These are phyloP conservation scores for Sebastes steindachneri DNA, from an alignment of 2,797 vertebrate species.

Conservation along the genomic window DNA sequence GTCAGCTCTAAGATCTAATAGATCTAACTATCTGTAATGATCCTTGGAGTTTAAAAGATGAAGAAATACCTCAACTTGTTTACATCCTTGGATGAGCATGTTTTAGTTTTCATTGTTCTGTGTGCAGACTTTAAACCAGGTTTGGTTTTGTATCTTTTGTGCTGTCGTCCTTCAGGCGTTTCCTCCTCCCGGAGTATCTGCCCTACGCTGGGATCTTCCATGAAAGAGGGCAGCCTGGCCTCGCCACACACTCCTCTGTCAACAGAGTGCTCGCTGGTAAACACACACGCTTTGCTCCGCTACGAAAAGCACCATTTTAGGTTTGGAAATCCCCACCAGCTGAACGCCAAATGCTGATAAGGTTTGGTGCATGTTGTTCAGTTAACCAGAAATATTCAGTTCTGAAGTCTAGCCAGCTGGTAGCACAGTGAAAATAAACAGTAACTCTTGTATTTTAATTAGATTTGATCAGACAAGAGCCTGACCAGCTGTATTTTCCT, in stretches of 20 bases:
- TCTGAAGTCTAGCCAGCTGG: neutral
- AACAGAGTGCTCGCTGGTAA: slow-evolving; percentile 97
- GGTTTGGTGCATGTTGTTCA: neutral
- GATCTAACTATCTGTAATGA: neutral
- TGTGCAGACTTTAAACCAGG: neutral
- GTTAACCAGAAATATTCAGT: neutral
- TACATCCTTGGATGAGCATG: neutral
- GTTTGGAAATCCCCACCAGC: neutral
- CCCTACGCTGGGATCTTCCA: slow-evolving; percentile 99
- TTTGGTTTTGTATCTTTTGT: neutral
- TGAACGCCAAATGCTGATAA: neutral
- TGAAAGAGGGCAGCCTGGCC: slow-evolving; percentile 94
- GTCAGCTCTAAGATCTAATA: slow-evolving; percentile 20
- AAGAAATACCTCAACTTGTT: neutral
- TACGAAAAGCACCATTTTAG: no score
- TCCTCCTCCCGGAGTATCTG: slow-evolving; percentile 97
- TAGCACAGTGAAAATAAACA: neutral
- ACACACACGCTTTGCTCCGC: neutral
- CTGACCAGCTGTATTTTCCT: neutral
- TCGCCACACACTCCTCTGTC: slow-evolving; percentile 98
- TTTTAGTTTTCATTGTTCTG: no score
- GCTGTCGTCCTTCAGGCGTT: slow-evolving; percentile 84
- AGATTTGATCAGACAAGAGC: neutral
- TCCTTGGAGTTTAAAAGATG: neutral
- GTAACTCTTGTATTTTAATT: neutral